These are phyloP conservation scores for Semotilus atromaculatus DNA, from an alignment of 2,797 vertebrate species.

Conservation along the genomic window DNA sequence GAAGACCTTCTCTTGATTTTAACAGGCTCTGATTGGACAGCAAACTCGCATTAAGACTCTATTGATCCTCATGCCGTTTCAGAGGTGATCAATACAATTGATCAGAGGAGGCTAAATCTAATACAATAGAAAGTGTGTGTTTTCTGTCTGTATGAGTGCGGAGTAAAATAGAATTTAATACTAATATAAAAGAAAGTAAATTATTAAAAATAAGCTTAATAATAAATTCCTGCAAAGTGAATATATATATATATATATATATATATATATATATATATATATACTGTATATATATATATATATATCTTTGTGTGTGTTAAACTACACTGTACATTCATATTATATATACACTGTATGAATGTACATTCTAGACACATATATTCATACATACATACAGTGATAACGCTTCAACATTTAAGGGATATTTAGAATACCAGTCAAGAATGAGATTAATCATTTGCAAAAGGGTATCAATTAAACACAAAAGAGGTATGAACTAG, in stretches of 20 bases:
- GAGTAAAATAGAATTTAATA: conserved; percentile 2
- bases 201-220: neutral
- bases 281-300: too few species aligned
- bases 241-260: too few species aligned
- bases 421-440: conserved; percentile 15
- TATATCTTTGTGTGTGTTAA: too few species aligned
- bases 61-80: conserved; percentile 82
- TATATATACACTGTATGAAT: neutral
- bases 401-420: neutral
- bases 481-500: conserved; percentile 56
- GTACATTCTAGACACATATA: neutral
- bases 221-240: neutral
- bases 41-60: conserved; percentile 81
- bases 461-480: conserved; percentile 63
- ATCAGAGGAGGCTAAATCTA: conserved; percentile 73
- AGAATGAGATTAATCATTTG: conserved; percentile 60
- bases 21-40: conserved; percentile 82
- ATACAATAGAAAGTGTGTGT: conserved; percentile 67
- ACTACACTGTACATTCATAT: too few species aligned
- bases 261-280: too few species aligned
- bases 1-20: conserved; percentile 75
- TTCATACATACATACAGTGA: neutral
- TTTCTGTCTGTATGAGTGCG: conserved; percentile 19
- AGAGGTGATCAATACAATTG: conserved; percentile 79
- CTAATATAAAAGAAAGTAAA: neutral